Base-by-base conservation (phyloP, 2,797 vertebrate genomes). In the Smutsia temminckii region DNA sequence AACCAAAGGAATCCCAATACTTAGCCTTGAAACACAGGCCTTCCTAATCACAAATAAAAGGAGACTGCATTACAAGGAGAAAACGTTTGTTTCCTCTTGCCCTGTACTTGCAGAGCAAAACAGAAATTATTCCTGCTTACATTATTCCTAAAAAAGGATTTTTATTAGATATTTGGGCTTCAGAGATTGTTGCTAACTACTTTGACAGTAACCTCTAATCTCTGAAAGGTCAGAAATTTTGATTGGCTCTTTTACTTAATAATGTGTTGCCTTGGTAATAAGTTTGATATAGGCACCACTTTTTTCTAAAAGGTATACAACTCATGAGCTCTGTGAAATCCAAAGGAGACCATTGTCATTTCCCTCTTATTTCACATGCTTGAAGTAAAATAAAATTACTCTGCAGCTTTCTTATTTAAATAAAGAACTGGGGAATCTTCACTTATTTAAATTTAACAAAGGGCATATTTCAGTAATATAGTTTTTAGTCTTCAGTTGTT, bases 331-430 rank as follows among this genome's bases (percentile, higher is more conserved):
- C 32, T 14, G 21, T 90, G 89, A 78, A 84, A 66, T 80, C 29
- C 46, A 72, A 94, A 92, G 18, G 78, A 84, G 40, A 68, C 66
- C 51, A 32, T 63, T 93, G 53, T 8, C 85, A 85, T 92, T 96
- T 94, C 40, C 23, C 53, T 91, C 34, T 55, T 57, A 68, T 94
- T 85, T 88, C 49, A 84, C 8, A 74, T 72, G 18, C 57, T 74
- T 68, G n/a, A 94, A 17, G 37, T 71, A 88, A 95, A 63, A 91
- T 71, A 83, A 85, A 85, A 84, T 71, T 55, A 72, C 29, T 66
- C 21, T 90, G 29, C 4, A 74, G 53, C 85, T 90, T 85, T 75
- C 32, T 84, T 95, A 83, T 78, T 94, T 94, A 74, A 84, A 88
- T 49, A 72, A 46, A 61, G 49, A 57, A 14, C 42, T 86, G 75